Evolutionary conservation across 2,888 invertebrate genomes (phyloP).

Genomic region (Caenorhabditis sp.): DNA sequence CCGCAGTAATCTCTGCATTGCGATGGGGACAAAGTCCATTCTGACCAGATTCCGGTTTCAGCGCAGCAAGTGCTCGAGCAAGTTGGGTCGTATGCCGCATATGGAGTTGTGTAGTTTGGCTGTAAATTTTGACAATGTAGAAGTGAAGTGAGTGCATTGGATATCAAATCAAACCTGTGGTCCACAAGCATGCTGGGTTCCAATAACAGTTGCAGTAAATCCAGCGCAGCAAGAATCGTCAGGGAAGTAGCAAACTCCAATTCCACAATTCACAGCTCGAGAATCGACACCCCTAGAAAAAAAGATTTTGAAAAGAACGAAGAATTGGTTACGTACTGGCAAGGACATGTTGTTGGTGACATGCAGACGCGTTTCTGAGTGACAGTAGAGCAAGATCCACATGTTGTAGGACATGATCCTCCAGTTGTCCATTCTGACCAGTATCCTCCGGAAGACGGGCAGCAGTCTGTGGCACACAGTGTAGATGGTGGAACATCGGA

Average conservation of each 20-base stretch:
- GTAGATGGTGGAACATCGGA: slow-evolving; percentile 54
- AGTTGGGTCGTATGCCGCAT: slow-evolving; percentile 50
- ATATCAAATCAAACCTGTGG: slow-evolving; percentile 49
- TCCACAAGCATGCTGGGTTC: slow-evolving; percentile 58
- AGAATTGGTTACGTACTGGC: slow-evolving; percentile 37
- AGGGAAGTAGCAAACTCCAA: slow-evolving; percentile 69
- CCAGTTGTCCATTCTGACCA: slow-evolving; percentile 70
- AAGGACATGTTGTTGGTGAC: slow-evolving; percentile 55
- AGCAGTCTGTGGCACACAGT: slow-evolving; percentile 57
- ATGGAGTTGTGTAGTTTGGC: slow-evolving; percentile 53
- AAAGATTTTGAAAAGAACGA: background rate
- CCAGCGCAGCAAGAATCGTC: slow-evolving; percentile 64
- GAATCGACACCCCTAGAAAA: slow-evolving; percentile 50
- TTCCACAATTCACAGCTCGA: slow-evolving; percentile 63
- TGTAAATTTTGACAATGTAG: slow-evolving; percentile 3
- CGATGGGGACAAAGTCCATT: slow-evolving; percentile 60
- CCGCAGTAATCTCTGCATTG: slow-evolving; percentile 71
- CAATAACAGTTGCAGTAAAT: slow-evolving; percentile 55
- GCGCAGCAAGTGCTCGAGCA: slow-evolving; percentile 57
- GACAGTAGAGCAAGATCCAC: slow-evolving; percentile 66
- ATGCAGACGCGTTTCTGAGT: slow-evolving; percentile 54
- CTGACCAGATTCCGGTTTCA: slow-evolving; percentile 68
- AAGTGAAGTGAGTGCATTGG: background rate
- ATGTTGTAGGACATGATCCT: slow-evolving; percentile 59
- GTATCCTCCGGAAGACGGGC: slow-evolving; percentile 68